Conservation (phyloP, 2,888 invertebrate genomes). For the Macaria liturata region DNA sequence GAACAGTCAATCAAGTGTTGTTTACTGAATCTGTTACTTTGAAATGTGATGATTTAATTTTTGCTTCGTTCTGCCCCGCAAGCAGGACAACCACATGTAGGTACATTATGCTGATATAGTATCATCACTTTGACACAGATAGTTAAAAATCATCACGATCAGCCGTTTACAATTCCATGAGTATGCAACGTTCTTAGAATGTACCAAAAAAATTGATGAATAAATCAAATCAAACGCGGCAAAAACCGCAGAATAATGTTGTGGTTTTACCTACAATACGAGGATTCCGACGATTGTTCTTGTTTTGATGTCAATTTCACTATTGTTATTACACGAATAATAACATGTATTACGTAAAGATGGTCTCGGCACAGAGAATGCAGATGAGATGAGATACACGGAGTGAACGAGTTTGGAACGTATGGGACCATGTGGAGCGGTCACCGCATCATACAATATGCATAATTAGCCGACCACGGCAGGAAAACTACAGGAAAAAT, state of each 20-base stretch:
- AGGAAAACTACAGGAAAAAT: not conserved
- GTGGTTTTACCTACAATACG: no score
- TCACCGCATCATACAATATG: slow-evolving; percentile 1
- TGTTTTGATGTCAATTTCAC: slow-evolving; percentile 12
- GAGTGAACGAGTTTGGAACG: not conserved
- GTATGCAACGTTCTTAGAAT: no score
- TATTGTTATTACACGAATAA: slow-evolving; percentile 2
- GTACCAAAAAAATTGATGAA: no score
- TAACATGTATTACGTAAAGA: slow-evolving; percentile 3
- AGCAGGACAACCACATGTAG: no score
- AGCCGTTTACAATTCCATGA: no score
- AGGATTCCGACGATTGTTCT: no score
- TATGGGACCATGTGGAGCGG: slow-evolving; percentile 6
- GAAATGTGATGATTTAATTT: slow-evolving; percentile 3
- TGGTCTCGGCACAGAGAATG: slow-evolving; percentile 14
- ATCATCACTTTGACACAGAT: no score
- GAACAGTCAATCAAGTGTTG: slow-evolving; percentile 9
- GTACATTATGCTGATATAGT: no score
- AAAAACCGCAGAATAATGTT: no score
- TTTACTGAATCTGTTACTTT: slow-evolving; percentile 3
- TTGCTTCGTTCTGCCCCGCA: not conserved
- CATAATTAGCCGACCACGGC: not conserved
- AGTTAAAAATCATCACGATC: no score
- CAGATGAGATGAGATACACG: not conserved
- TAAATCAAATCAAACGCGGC: no score